phyloP scores from a whole-genome alignment of 2,888 invertebrate species.

The Rhodophaea formosa region DNA sequence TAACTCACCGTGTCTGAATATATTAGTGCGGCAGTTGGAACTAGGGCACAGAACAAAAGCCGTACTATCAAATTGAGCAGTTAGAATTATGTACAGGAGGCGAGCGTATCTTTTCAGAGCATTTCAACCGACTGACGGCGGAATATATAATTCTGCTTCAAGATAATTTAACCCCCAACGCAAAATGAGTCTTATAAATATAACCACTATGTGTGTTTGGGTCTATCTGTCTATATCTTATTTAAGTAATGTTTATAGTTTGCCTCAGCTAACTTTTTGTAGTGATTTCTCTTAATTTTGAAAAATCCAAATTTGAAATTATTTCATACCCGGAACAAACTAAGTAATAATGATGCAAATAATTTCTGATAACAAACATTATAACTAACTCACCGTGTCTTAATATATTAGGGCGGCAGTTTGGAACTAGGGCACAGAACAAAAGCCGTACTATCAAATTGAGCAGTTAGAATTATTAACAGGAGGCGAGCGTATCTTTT shows the following conservation, averaged over 20 bases:
- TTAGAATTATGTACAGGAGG: slow-evolving; percentile 2
- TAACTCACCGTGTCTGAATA: background rate
- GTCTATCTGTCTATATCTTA: too few relatives aligned
- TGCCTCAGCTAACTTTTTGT: too few relatives aligned
- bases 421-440: slow-evolving; percentile 1
- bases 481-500: background rate
- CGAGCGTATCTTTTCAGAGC: background rate
- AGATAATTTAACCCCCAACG: too few relatives aligned
- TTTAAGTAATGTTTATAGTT: too few relatives aligned
- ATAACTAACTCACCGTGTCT: too few relatives aligned
- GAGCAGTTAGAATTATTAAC: slow-evolving; percentile 8
- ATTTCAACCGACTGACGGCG: background rate
- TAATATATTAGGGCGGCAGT: background rate
- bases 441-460: slow-evolving; percentile 7
- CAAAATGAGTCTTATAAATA: too few relatives aligned
- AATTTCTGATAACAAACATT: too few relatives aligned
- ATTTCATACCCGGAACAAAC: too few relatives aligned
- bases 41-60: slow-evolving; percentile 2
- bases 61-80: slow-evolving; percentile 5
- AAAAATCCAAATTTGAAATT: too few relatives aligned
- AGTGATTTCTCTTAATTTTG: too few relatives aligned
- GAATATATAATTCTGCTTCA: background rate
- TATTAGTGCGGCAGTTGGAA: background rate
- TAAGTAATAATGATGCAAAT: too few relatives aligned
- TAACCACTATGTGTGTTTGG: too few relatives aligned